Conservation (phyloP, 2,888 invertebrate genomes). For the Orchesellides sinensis region DNA sequence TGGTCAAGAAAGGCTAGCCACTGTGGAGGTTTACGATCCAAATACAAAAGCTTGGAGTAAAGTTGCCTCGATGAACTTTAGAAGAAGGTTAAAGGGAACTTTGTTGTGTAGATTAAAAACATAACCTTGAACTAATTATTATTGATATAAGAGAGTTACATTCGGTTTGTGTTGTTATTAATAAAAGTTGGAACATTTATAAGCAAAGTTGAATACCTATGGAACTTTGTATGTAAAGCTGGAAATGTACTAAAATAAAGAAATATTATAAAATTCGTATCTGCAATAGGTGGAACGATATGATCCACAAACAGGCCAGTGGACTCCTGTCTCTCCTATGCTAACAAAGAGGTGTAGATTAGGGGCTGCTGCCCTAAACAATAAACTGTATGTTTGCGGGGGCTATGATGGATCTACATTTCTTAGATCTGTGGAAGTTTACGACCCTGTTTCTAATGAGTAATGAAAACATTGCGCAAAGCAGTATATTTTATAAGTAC, state of each 20-base stretch:
- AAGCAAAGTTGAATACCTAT: no score
- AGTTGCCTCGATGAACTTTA: slow-evolving; percentile 88
- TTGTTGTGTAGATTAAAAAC: no score
- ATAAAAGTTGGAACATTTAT: no score
- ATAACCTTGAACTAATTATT: no score
- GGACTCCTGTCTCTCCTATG: slow-evolving; percentile 88
- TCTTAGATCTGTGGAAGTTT: slow-evolving; percentile 88
- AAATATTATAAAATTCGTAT: slow-evolving; percentile 67
- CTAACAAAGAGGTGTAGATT: slow-evolving; percentile 86
- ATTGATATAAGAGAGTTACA: no score
- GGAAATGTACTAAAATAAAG: no score
- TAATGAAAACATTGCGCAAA: slow-evolving; percentile 76
- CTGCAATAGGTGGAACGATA: slow-evolving; percentile 83
- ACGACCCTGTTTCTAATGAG: slow-evolving; percentile 85
- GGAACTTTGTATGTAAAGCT: no score
- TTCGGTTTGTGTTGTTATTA: no score
- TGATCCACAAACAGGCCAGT: slow-evolving; percentile 85
- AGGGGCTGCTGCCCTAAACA: slow-evolving; percentile 88
- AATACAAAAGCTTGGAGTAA: slow-evolving; percentile 85
- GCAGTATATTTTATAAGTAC: not conserved
- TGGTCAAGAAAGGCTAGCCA: slow-evolving; percentile 86
- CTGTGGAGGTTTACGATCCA: slow-evolving; percentile 91
- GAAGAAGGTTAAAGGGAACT: slow-evolving; percentile 81
- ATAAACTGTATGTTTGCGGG: slow-evolving; percentile 89
- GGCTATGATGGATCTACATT: slow-evolving; percentile 92